Conservation (phyloP, 1,140 invertebrate species). For the Lethrus apterus region DNA sequence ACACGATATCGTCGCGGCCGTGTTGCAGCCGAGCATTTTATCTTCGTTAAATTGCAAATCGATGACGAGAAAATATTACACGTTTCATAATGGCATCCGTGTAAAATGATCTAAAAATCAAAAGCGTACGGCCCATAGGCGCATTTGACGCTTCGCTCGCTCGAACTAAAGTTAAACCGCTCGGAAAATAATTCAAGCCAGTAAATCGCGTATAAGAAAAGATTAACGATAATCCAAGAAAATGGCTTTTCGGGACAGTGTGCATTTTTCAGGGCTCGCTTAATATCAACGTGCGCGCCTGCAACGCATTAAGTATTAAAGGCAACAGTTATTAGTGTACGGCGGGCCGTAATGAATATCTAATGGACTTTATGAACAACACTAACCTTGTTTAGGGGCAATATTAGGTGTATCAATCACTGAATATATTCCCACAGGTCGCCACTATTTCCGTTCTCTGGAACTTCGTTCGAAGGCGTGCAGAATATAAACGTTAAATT, state of each 20-base stretch:
- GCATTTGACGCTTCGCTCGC: constrained; percentile 5
- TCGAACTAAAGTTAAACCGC: constrained; percentile 9
- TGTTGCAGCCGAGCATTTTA: too few species aligned
- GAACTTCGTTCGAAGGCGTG: too few species aligned
- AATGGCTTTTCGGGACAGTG: constrained; percentile 18
- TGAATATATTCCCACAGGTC: constrained; percentile 11
- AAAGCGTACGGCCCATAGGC: too few species aligned
- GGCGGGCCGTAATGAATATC: constrained; percentile 15
- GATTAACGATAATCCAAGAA: constrained; percentile 18
- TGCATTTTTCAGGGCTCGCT: constrained; percentile 11
- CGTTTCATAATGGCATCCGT: too few species aligned
- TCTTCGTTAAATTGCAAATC: too few species aligned
- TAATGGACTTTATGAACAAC: constrained; percentile 17
- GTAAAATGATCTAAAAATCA: too few species aligned
- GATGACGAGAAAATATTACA: too few species aligned
- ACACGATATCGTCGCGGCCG: too few species aligned
- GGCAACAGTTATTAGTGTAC: constrained; percentile 12
- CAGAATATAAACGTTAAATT: too few species aligned
- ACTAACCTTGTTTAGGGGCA: constrained; percentile 19
- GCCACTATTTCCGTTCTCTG: too few species aligned
- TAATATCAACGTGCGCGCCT: constrained; percentile 4
- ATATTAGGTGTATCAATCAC: constrained; percentile 20
- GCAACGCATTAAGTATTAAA: constrained; percentile 19
- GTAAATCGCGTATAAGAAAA: constrained; percentile 14
- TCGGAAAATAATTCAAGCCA: constrained; percentile 15